These are phyloP conservation scores for Antedon bifida DNA, from an alignment of 35 echinoderm and acorn worm genomes.

Conservation along the genomic window DNA sequence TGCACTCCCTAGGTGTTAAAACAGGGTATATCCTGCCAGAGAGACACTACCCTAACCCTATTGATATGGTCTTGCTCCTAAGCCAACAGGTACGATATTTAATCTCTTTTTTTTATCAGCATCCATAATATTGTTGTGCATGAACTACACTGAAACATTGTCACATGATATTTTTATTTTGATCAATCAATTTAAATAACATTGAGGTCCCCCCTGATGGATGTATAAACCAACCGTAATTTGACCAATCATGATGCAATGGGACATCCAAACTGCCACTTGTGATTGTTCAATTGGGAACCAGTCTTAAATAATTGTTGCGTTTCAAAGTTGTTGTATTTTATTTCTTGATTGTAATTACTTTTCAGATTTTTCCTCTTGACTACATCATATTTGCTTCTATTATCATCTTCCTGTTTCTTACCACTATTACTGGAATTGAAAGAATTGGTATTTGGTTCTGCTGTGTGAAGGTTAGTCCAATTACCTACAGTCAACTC, in stretches of 20 bases:
- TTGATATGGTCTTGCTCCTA: constrained; percentile 43
- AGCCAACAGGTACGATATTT: constrained; percentile 38
- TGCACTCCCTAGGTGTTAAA: constrained; percentile 54
- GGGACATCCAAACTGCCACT: no score
- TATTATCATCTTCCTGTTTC: constrained; percentile 54
- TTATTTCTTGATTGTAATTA: not conserved
- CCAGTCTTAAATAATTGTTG: no score
- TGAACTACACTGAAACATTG: no score
- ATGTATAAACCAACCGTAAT: no score
- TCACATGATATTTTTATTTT: no score
- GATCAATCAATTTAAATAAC: no score
- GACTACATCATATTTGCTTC: constrained; percentile 54
- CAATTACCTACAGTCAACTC: not conserved
- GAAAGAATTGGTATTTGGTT: constrained; percentile 76
- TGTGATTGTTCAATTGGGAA: no score
- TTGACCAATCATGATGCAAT: no score
- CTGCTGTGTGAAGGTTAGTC: constrained; percentile 53
- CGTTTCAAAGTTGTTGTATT: no score
- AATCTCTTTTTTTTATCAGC: not conserved
- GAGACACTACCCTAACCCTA: constrained; percentile 47
- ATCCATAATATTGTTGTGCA: no score
- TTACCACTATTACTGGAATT: constrained; percentile 66
- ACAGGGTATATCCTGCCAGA: constrained; percentile 64
- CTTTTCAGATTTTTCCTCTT: constrained; percentile 49
- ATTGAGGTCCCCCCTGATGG: no score